Base-by-base conservation (phyloP, 2,888 invertebrate species). In the Teleogryllus oceanicus region DNA sequence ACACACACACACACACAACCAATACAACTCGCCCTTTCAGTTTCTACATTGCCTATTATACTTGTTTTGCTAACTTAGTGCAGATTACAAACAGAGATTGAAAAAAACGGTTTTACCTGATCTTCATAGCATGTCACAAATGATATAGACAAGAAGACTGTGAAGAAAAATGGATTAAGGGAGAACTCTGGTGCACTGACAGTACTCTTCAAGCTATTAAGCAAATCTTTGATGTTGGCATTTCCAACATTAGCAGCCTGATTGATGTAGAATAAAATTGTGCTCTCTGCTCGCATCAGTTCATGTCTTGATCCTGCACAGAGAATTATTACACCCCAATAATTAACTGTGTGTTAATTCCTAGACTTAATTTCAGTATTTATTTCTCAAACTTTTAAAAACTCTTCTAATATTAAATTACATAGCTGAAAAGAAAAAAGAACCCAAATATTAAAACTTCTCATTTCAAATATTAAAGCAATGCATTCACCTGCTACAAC, bases 161-260 rank as follows among this genome's bases (percentile, higher is more conserved):
- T 89, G n/a, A 92, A 85, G 82, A 92, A 88, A 84, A 92, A 92
- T 1, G 92, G 90, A 83, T 92, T 90, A 50, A 92, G 85, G 76
- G 92, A 85, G 79, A 89, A 89, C 84, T 92, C 91, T 0, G 92
- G 91, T 80, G 89, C 88, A 80, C 88, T 88, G 2, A 87, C 84
- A 49, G 91, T 86, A 83, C 87, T 89, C 88, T 91, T 89, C 16
- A 82, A 74, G 76, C 78, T 80, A 24, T 84, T 85, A 11, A 90
- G 83, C 80, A 89, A 89, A 80, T 89, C 88, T 82, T 87, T 88
- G 20, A 89, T 86, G 77, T 86, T 86, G 74, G 87, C 86, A 75
- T 88, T 86, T 75, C 88, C 87, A 74, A 87, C 82, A 24, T 86
- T 85, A 2, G 88, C 87, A 2, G 88, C 86, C 81, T 88, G 87